phyloP scores from a whole-genome alignment of 2,888 invertebrate genomes.

The Germaria angustata region DNA sequence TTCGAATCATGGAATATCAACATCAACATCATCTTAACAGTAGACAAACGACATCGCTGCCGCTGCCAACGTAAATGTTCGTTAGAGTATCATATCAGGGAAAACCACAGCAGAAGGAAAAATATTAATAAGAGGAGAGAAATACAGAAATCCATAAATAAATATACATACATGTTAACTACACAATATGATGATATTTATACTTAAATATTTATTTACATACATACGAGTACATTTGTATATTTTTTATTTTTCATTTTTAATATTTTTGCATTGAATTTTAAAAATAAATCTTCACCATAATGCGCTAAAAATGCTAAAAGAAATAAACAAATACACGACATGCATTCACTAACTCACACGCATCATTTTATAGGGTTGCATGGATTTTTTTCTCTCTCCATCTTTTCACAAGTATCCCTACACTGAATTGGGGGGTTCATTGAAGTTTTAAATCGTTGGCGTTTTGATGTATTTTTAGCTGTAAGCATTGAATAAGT shows the following conservation, averaged over 20 bases:
- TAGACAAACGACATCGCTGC: neutral
- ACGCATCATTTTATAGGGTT: constrained; percentile 44
- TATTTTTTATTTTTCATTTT: constrained; percentile 14
- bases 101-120: constrained; percentile 32
- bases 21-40: constrained; percentile 19
- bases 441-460: neutral
- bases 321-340: constrained; percentile 5
- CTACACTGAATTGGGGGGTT: neutral
- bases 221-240: too few species aligned
- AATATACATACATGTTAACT: constrained; percentile 49
- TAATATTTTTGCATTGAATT: constrained; percentile 45
- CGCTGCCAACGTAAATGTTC: constrained; percentile 20
- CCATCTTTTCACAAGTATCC: constrained; percentile 6
- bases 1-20: constrained; percentile 24
- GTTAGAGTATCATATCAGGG: constrained; percentile 29
- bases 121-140: neutral
- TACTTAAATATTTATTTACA: constrained; percentile 56
- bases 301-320: constrained; percentile 23
- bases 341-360: constrained; percentile 25
- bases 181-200: constrained; percentile 42
- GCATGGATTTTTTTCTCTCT: neutral
- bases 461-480: neutral
- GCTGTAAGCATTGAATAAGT: too few species aligned
- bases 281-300: constrained; percentile 63
- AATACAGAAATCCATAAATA: constrained; percentile 43